Evolutionary conservation across 35 echinoderm and acorn worm species (phyloP).

Genomic region (Holothuria glaberrima): DNA sequence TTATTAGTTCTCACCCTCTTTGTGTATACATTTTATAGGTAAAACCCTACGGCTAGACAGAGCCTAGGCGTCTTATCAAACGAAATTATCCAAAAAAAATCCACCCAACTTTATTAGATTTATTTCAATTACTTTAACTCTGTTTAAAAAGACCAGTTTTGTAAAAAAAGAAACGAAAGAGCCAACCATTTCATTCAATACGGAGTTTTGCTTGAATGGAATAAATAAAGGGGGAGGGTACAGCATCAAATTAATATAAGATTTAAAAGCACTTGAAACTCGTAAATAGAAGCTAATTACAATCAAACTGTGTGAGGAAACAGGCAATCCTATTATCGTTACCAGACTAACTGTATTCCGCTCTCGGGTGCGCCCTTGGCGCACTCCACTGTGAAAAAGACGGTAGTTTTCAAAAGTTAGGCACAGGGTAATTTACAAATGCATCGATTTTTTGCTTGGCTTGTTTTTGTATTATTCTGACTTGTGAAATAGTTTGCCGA

Average conservation of each 20-base stretch:
- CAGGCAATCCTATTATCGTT: constrained; percentile 29
- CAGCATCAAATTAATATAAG: constrained; percentile 19
- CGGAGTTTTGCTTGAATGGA: constrained; percentile 35
- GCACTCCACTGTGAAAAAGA: too few species aligned
- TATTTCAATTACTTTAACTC: constrained; percentile 37
- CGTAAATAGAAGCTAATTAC: constrained; percentile 26
- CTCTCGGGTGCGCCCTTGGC: constrained; percentile 36
- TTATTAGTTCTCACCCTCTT: constrained; percentile 7
- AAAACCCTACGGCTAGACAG: not conserved
- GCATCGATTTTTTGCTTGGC: constrained; percentile 33
- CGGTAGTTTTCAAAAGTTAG: too few species aligned
- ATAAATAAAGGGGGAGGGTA: not conserved
- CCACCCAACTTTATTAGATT: constrained; percentile 28
- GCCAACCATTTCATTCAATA: constrained; percentile 5
- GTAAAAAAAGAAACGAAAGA: not conserved
- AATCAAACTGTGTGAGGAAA: not conserved
- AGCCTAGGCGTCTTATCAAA: constrained; percentile 31
- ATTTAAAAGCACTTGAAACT: constrained; percentile 18
- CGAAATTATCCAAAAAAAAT: constrained; percentile 22
- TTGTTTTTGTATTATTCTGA: constrained; percentile 32
- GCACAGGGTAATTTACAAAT: constrained; percentile 37
- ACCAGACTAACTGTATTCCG: not conserved
- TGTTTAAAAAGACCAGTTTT: constrained; percentile 36
- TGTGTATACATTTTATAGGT: constrained; percentile 27
- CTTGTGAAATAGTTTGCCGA: constrained; percentile 42